Evolutionary conservation across 2,797 vertebrate genomes (phyloP).

Genomic region (Pipistrellus pygmaeus): DNA sequence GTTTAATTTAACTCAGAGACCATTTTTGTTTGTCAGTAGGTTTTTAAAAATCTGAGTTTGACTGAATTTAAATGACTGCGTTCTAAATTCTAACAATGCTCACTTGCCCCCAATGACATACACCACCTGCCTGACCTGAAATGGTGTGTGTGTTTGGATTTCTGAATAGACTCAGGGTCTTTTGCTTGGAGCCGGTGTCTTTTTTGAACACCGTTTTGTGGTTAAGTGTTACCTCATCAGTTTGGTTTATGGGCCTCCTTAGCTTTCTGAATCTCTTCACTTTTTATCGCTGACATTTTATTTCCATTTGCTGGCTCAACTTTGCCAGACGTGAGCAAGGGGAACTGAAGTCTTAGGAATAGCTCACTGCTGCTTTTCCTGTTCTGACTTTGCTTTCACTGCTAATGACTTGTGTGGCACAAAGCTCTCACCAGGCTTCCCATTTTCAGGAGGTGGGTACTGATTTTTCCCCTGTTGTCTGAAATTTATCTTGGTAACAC

Average conservation of each 20-base stretch:
- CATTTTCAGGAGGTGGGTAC: background rate
- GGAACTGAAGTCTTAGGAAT: background rate
- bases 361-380: background rate
- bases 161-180: background rate
- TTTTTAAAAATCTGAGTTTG: conserved; percentile 41
- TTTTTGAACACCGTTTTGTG: conserved; percentile 43
- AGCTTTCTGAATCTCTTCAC: background rate
- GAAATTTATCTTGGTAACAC: background rate
- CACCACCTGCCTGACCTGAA: background rate
- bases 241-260: background rate
- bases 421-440: background rate
- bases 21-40: background rate
- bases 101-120: background rate
- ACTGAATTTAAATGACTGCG: background rate
- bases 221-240: background rate
- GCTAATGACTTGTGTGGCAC: background rate
- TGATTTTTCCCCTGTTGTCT: background rate
- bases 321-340: background rate
- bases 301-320: background rate
- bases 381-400: conserved; percentile 1
- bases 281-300: background rate
- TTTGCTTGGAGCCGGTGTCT: conserved; percentile 32
- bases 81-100: background rate
- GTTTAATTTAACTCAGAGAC: conserved; percentile 35
- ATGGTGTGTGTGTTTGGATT: background rate